Conservation (phyloP, 1,140 invertebrate genomes). For the silkworm (Bombyx mori) region ASM3026992v2 NC_085110.1:6853001-6853500, state of each 20-base stretch:
- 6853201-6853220: constrained; percentile 70
- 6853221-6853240: constrained; percentile 69
- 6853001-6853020: constrained; percentile 59
- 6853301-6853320: constrained; percentile 63
- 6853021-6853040: constrained; percentile 62
- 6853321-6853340: constrained; percentile 70
- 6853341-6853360: constrained; percentile 66
- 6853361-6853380: constrained; percentile 67
- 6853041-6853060: constrained; percentile 63
- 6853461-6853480: constrained; percentile 43
- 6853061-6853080: constrained; percentile 54
- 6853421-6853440: constrained; percentile 8
- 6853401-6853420: constrained; percentile 20
- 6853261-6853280: constrained; percentile 67
- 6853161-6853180: constrained; percentile 53
- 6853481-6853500: constrained; percentile 39
- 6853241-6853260: constrained; percentile 70
- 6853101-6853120: constrained; percentile 10
- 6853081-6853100: constrained; percentile 37
- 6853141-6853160: constrained; percentile 47
- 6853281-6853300: constrained; percentile 59
- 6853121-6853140: constrained; percentile 14
- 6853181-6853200: constrained; percentile 53
- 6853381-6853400: constrained; percentile 45
- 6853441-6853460: constrained; percentile 24